A percentile compares a stretch with the other conserved stretches of the same genome.
Evolutionary conservation across 2,797 vertebrate species (phyloP).

Genomic region (Lateolabrax maculatus): DNA sequence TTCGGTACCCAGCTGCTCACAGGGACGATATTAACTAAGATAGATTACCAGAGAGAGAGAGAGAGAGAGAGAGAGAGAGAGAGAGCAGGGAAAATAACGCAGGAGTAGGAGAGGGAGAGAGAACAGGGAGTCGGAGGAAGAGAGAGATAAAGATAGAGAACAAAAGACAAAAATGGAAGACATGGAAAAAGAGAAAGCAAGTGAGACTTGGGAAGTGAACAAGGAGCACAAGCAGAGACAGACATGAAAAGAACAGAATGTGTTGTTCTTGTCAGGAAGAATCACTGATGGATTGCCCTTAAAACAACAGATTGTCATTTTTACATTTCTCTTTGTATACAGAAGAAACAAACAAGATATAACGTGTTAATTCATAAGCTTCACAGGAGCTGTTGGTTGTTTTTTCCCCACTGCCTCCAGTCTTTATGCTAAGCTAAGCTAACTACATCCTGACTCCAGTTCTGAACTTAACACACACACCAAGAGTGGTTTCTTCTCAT

Average conservation of each 20-base stretch:
- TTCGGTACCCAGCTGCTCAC: constrained; percentile 85
- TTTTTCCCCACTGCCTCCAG: not conserved
- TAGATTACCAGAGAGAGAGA: constrained; percentile 77
- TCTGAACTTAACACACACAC: not conserved
- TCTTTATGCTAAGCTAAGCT: constrained; percentile 12
- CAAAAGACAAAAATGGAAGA: constrained; percentile 8
- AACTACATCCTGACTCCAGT: not conserved
- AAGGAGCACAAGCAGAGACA: not conserved
- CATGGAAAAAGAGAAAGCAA: not conserved
- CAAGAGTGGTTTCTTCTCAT: not conserved
- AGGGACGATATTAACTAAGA: constrained; percentile 87
- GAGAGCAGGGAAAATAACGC: constrained; percentile 9
- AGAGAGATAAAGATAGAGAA: not conserved
- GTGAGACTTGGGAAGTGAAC: not conserved
- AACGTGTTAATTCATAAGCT: not conserved
- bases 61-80: constrained; percentile 29
- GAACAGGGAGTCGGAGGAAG: not conserved
- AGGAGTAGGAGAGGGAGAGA: constrained; percentile 7
- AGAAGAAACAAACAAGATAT: not conserved
- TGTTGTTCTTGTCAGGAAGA: too few species aligned
- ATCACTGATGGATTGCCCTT: too few species aligned
- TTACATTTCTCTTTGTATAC: not conserved
- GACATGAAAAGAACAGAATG: not conserved
- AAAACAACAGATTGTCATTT: not conserved
- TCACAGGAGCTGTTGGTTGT: not conserved